Percentiles rank a stretch among this genome's conserved stretches.
Conservation (phyloP, 2,888 invertebrate genomes). For the Oscheius sp. region DNA sequence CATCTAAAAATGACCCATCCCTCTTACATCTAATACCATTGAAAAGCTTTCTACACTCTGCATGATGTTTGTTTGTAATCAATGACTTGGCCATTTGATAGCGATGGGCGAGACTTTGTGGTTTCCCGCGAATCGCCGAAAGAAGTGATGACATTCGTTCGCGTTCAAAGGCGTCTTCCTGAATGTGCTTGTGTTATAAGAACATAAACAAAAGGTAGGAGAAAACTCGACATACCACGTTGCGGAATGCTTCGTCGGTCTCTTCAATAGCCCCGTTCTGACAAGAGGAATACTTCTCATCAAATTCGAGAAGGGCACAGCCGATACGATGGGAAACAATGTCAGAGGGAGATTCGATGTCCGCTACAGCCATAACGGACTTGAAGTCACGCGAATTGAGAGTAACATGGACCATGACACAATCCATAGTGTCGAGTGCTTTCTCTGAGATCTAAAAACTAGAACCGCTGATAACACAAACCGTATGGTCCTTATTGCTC, state of each 20-base stretch:
- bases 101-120: conserved; percentile 50
- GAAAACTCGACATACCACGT: conserved; percentile 37
- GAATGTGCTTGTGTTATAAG: conserved; percentile 16
- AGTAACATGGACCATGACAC: conserved; percentile 53
- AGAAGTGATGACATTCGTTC: conserved; percentile 46
- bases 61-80: conserved; percentile 45
- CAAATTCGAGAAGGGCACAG: conserved; percentile 46
- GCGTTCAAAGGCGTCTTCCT: conserved; percentile 51
- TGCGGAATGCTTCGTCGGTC: conserved; percentile 39
- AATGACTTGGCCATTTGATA: conserved; percentile 53
- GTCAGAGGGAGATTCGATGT: conserved; percentile 54
- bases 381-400: conserved; percentile 54
- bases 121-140: conserved; percentile 42
- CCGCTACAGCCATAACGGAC: conserved; percentile 53
- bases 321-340: conserved; percentile 54
- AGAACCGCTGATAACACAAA: background rate
- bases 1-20: conserved; percentile 46
- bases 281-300: conserved; percentile 49
- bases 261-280: conserved; percentile 48
- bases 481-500: conserved; percentile 22
- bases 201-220: conserved; percentile 5
- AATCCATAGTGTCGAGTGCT: conserved; percentile 37
- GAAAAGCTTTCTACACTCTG: conserved; percentile 49
- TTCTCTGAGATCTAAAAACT: conserved; percentile 43
- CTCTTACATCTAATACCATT: conserved; percentile 35